Percentiles rank a stretch among this genome's conserved stretches.
Evolutionary conservation across 2,113 vertebrate genomes (phyloP).

Genomic region (Bungarus multicinctus): DNA sequence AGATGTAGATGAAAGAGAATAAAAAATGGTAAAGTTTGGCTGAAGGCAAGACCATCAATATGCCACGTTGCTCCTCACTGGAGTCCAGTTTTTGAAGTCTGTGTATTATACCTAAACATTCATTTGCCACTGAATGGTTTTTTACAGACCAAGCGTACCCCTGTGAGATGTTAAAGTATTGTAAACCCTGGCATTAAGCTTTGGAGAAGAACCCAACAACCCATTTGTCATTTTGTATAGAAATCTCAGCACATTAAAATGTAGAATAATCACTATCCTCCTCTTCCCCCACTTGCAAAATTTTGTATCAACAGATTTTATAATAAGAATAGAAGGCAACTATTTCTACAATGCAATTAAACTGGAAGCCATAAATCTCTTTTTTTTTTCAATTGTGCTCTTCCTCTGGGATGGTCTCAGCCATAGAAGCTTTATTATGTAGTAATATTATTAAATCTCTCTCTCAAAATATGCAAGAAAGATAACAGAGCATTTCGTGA

Average conservation of each 20-base stretch:
- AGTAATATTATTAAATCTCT: constrained; percentile 20
- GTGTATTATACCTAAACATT: not conserved
- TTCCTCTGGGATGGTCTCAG: constrained; percentile 15
- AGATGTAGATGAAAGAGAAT: not conserved
- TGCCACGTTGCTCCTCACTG: not conserved
- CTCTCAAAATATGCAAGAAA: constrained; percentile 7
- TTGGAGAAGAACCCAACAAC: not conserved
- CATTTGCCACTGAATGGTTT: not conserved
- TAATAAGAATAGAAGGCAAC: constrained; percentile 4
- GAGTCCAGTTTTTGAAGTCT: not conserved
- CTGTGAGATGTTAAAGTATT: not conserved
- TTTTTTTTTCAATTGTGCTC: not conserved
- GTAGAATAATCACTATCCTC: not conserved
- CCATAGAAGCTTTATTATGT: not conserved
- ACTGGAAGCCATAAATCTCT: constrained; percentile 1
- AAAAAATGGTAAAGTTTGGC: not conserved
- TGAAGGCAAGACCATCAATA: constrained; percentile 1
- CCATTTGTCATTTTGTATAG: constrained; percentile 17
- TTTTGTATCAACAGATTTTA: not conserved
- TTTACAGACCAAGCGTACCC: not conserved
- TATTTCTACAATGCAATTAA: not conserved
- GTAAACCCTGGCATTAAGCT: not conserved
- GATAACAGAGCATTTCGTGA: constrained; percentile 22
- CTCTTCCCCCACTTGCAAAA: not conserved
- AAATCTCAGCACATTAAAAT: not conserved